phyloP scores from a whole-genome alignment of 1,140 invertebrate genomes.

The Steinernema feltiae region DNA sequence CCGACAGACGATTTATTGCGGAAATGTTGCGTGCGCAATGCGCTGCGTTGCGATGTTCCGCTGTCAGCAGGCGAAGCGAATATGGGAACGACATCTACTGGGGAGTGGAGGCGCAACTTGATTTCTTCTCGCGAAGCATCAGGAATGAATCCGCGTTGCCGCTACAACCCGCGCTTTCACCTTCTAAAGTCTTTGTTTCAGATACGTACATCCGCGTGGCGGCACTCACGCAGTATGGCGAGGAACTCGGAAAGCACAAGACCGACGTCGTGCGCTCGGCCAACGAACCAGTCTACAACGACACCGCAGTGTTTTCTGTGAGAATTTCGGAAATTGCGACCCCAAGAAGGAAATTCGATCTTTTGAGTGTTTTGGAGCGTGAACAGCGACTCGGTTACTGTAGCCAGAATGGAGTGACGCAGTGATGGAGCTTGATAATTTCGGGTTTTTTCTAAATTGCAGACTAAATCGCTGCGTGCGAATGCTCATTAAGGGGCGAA shows the following conservation, averaged over 20 bases:
- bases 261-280: conserved; percentile 14
- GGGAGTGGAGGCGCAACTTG: no score
- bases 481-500: no score
- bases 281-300: conserved; percentile 15
- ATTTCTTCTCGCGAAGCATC: no score
- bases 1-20: neutral
- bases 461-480: no score
- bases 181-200: neutral
- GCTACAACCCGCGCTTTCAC: no score
- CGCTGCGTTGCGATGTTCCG: no score
- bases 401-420: no score
- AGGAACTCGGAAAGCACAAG: conserved; percentile 16
- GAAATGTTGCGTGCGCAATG: neutral
- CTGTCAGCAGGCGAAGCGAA: no score
- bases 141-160: no score
- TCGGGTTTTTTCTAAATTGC: no score
- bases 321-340: neutral
- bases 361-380: neutral
- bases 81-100: no score
- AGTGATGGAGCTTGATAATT: no score
- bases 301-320: conserved; percentile 1
- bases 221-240: conserved; percentile 10
- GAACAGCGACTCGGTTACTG: neutral
- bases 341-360: neutral
- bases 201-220: conserved; percentile 13